Conservation (phyloP, 2,797 vertebrate species). For the Delichon dasypus region DNA sequence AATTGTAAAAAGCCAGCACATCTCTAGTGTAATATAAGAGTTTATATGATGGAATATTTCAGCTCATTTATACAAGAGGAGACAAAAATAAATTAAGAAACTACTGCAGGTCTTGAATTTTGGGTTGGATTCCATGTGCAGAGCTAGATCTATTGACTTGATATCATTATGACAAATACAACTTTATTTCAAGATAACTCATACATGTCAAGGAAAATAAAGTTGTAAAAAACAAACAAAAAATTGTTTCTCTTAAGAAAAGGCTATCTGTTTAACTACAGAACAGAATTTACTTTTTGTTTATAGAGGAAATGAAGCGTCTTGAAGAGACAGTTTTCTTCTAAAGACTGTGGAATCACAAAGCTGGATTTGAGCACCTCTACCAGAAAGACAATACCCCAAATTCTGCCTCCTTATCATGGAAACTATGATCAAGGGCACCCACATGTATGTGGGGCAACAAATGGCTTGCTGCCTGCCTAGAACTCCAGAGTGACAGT, state of each 20-base stretch:
- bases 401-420: neutral
- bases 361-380: neutral
- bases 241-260: neutral
- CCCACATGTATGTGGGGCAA: neutral
- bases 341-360: neutral
- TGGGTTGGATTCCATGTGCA: neutral
- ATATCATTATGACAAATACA: neutral
- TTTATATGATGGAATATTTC: neutral
- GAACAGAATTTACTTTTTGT: neutral
- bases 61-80: neutral
- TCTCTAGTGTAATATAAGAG: neutral
- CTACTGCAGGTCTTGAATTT: neutral
- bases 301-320: neutral
- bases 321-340: neutral
- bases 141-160: neutral
- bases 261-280: neutral
- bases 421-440: neutral
- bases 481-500: neutral
- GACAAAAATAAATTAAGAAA: neutral
- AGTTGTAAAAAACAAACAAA: neutral
- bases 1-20: neutral
- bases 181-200: neutral
- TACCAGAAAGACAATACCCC: neutral
- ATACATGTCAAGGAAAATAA: neutral
- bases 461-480: fast-evolving